These are phyloP conservation scores for Potorous gilbertii DNA, from an alignment of 2,797 vertebrate genomes.

Conservation along the genomic window DNA sequence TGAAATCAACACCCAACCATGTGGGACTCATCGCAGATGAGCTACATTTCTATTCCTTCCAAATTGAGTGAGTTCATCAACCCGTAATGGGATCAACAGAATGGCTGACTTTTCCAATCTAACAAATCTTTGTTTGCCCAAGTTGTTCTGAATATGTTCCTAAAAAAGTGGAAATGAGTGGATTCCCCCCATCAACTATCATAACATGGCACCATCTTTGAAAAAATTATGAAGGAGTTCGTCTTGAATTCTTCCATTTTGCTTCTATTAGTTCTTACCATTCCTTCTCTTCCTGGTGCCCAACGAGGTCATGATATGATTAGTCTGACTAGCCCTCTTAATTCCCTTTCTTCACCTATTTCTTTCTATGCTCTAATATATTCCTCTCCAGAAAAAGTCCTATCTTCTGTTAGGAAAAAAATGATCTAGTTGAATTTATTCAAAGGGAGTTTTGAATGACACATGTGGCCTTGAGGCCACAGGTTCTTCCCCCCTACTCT, in stretches of 20 bases:
- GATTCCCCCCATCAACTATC: not conserved
- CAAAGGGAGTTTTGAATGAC: not conserved
- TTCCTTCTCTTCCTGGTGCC: not conserved
- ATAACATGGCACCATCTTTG: not conserved
- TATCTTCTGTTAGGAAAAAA: not conserved
- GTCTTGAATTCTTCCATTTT: not conserved
- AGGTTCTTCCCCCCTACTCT: not conserved
- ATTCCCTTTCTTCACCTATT: not conserved
- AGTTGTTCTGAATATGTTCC: not conserved
- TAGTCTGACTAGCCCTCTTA: not conserved
- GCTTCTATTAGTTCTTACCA: not conserved
- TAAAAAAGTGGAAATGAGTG: not conserved
- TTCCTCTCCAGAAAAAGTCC: not conserved
- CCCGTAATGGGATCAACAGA: not conserved
- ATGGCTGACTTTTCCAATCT: not conserved
- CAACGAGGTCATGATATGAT: accelerated
- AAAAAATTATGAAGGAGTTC: not conserved
- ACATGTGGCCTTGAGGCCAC: too few relatives aligned
- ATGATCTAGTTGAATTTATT: not conserved
- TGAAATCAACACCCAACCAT: not conserved
- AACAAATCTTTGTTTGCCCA: not conserved
- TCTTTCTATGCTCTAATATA: not conserved
- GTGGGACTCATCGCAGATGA: not conserved
- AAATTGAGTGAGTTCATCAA: too few relatives aligned
- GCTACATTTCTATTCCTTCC: not conserved